These are phyloP conservation scores for Cheirogaleus major DNA, from an alignment of 2,797 vertebrate species.

Conservation along the genomic window DNA sequence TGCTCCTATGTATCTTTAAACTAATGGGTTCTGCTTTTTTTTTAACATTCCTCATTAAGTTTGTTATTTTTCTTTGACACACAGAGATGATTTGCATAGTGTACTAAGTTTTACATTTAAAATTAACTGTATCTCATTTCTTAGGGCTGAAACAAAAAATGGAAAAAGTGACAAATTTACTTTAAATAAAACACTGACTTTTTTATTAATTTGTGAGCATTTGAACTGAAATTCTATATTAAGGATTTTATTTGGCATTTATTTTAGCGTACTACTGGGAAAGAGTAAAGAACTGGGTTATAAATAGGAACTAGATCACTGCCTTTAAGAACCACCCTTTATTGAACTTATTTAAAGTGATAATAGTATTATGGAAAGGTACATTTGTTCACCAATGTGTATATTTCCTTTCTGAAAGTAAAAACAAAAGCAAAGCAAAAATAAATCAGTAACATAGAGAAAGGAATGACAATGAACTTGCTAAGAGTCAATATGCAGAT, in stretches of 20 bases:
- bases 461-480: constrained; percentile 63
- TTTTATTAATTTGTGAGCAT: constrained; percentile 81
- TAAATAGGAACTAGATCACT: constrained; percentile 56
- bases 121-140: constrained; percentile 84
- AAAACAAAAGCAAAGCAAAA: constrained; percentile 62
- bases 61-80: constrained; percentile 88
- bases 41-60: constrained; percentile 86
- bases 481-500: constrained; percentile 68
- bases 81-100: constrained; percentile 86
- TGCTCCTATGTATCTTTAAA: constrained; percentile 88
- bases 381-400: constrained; percentile 37
- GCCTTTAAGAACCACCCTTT: constrained; percentile 58
- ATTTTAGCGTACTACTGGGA: constrained; percentile 65
- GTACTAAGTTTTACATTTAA: constrained; percentile 85
- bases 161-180: constrained; percentile 84
- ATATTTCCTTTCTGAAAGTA: constrained; percentile 58
- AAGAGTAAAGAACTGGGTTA: constrained; percentile 51
- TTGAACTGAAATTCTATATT: constrained; percentile 76
- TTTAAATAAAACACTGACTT: constrained; percentile 76
- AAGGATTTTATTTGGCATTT: constrained; percentile 74
- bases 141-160: constrained; percentile 80
- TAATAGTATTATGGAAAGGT: constrained; percentile 10
- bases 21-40: constrained; percentile 86
- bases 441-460: constrained; percentile 53
- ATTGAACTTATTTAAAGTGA: constrained; percentile 60